Evolutionary conservation across 2,113 vertebrate genomes (phyloP).

Genomic region (Stomatorhinus ivindoensis): DNA sequence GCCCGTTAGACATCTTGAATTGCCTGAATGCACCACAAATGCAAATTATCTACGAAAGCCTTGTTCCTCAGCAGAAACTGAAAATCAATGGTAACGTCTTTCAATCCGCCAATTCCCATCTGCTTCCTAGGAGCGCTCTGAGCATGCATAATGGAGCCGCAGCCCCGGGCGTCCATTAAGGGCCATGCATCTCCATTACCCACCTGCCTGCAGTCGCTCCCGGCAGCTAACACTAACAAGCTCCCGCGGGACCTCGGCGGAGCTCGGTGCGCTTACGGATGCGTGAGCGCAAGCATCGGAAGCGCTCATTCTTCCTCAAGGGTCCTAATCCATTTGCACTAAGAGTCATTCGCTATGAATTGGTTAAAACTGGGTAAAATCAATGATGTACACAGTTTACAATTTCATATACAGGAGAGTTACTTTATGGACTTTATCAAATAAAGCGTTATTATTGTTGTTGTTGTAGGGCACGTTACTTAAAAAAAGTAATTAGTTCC

Average conservation of each 20-base stretch:
- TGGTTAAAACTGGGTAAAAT: not conserved
- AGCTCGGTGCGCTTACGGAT: not conserved
- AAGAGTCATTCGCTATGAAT: not conserved
- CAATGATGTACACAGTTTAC: not conserved
- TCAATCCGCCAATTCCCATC: not conserved
- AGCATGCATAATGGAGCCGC: not conserved
- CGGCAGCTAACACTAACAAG: not conserved
- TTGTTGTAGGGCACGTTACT: not conserved
- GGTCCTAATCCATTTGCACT: not conserved
- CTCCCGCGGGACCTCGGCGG: not conserved
- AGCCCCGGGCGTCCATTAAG: not conserved
- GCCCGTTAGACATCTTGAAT: not conserved
- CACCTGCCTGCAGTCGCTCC: not conserved
- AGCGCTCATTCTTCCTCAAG: not conserved
- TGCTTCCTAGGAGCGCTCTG: not conserved
- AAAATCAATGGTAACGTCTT: conserved; percentile 2
- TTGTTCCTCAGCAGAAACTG: not conserved
- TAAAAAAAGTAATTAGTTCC: not conserved
- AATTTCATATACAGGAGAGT: not conserved
- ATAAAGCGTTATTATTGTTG: too few species aligned
- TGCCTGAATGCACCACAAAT: conserved; percentile 4
- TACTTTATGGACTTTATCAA: not conserved
- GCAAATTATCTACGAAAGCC: not conserved
- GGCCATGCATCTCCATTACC: not conserved
- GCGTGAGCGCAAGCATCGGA: not conserved